Evolutionary conservation across 2,113 vertebrate genomes (phyloP), one percentile per base, ranked within the genome.

Genomic region (Ciconia boyciana): DNA sequence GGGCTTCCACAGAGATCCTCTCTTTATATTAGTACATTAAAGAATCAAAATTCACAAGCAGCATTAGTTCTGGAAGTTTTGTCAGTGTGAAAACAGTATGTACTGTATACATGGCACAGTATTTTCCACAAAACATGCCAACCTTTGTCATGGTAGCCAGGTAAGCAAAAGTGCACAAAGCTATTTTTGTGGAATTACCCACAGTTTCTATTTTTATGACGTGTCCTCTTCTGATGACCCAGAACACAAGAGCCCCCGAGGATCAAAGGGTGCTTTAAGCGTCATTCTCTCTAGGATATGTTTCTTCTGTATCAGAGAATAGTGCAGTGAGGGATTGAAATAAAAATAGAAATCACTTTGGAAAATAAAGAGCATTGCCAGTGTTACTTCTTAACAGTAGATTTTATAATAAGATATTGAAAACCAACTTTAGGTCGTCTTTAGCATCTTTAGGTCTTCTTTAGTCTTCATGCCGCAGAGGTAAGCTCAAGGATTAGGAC

Each of bases 81-180:
- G 28, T 21, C 32, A 48, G 7, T 28, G 48, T 44, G 60, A 31
- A 78, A 52, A 11, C 21, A 55, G 4, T 15, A 18, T 3, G 11
- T 52, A 4, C 7, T 57, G 2, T 7, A 7, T 20, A 6, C 0
- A 2, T 21, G 43, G 58, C 31, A n/a, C 4, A 1, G 54, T 12
- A 22, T 76, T 81, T 86, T 17, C 32, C 28, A 54, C 11, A 13
- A 32, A 49, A 52, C 41, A 32, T 51, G 48, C 43, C 62, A 69
- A 1, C 9, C 14, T 84, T 51, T 61, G n/a, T n/a, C 0, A 0
- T 22, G 57, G 61, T 15, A 48, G 36, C 25, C 60, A 58, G 41
- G 25, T 29, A 61, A 90, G 26, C n/a, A 78, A 28, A 75, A 90
- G 22, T 13, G 25, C 66, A 52, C 34, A 5, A 13, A 76, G 44